Conservation (phyloP, 2,888 invertebrate genomes). For the Philaethria dido region DNA sequence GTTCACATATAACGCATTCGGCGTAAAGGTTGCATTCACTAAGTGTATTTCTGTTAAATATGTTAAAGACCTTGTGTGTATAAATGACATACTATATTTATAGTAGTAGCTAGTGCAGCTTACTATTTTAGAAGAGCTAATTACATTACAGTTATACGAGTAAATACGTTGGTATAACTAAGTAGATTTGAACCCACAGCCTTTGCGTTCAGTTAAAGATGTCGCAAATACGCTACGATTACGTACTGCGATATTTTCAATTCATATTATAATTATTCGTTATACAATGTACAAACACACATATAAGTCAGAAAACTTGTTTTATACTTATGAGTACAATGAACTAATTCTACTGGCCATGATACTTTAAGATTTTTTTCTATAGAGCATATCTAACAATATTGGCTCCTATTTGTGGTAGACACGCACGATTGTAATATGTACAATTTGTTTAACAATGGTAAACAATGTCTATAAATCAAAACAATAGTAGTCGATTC, state of each 20-base stretch:
- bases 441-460: conserved; percentile 9
- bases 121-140: too few species aligned
- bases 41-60: conserved; percentile 1
- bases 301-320: neutral
- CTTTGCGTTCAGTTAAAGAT: too few species aligned
- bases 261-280: neutral
- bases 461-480: conserved; percentile 6
- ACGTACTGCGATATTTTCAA: too few species aligned
- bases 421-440: conserved; percentile 1
- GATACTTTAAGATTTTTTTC: neutral
- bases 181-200: too few species aligned
- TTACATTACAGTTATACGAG: too few species aligned
- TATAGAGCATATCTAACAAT: neutral
- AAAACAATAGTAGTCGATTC: conserved; percentile 18
- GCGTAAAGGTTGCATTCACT: conserved; percentile 11
- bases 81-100: too few species aligned
- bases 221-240: too few species aligned
- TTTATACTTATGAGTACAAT: neutral
- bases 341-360: neutral
- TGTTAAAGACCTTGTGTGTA: neutral
- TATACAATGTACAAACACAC: neutral
- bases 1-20: conserved; percentile 1
- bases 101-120: too few species aligned
- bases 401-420: neutral
- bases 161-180: too few species aligned